A percentile compares a stretch with the other conserved stretches of the same genome.
These are phyloP conservation scores for Phyllotis vaccarum DNA, from an alignment of 2,797 vertebrate genomes.

Conservation along the genomic window DNA sequence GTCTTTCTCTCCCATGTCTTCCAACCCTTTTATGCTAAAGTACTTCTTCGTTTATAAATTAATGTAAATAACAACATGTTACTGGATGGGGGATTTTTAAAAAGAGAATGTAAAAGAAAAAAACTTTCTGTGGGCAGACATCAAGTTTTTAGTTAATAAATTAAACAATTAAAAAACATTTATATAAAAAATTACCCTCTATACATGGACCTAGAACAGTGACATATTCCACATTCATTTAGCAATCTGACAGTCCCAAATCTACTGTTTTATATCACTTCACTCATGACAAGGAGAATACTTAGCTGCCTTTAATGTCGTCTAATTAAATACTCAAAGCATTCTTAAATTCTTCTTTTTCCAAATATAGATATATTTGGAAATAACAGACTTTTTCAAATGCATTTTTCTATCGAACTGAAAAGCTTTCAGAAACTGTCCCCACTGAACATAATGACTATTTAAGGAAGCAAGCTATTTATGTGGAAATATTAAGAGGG, in stretches of 20 bases:
- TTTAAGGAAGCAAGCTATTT: conserved; percentile 88
- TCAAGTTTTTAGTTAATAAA: conserved; percentile 73
- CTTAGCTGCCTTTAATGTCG: conserved; percentile 87
- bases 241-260: conserved; percentile 82
- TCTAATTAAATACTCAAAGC: conserved; percentile 85
- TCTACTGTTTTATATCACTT: conserved; percentile 85
- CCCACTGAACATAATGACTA: conserved; percentile 85
- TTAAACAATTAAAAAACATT: conserved; percentile 81
- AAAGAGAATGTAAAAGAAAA: conserved; percentile 26
- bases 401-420: conserved; percentile 83
- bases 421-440: conserved; percentile 80
- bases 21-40: conserved; percentile 78
- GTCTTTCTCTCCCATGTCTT: conserved; percentile 53
- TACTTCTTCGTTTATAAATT: conserved; percentile 72
- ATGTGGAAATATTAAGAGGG: conserved; percentile 78
- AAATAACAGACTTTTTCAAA: conserved; percentile 80
- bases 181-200: not conserved
- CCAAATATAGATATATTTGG: conserved; percentile 86
- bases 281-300: conserved; percentile 81
- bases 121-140: conserved; percentile 77
- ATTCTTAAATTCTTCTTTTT: conserved; percentile 83
- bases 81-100: not conserved
- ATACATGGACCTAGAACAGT: conserved; percentile 71
- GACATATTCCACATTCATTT: conserved; percentile 80
- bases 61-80: conserved; percentile 68